These are phyloP conservation scores for Enteromius afrohamiltoni DNA, from an alignment of 2,797 vertebrate genomes.

Conservation along the genomic window DNA sequence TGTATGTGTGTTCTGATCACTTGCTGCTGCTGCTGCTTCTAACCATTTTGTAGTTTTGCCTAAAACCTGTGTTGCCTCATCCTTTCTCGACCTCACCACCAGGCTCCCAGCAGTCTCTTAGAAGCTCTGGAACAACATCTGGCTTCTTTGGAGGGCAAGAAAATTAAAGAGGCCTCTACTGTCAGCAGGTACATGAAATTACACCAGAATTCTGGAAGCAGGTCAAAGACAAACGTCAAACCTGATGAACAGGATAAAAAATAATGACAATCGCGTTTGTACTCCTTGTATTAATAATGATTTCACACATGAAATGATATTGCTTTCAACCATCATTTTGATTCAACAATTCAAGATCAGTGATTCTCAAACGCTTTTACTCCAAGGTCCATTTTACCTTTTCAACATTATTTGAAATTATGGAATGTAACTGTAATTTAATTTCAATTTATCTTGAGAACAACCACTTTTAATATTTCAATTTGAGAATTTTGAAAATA, in stretches of 20 bases:
- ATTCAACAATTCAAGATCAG: not conserved
- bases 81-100: conserved; percentile 45
- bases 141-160: conserved; percentile 93
- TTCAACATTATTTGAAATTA: not conserved
- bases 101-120: conserved; percentile 92
- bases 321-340: not conserved
- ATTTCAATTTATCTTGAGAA: not conserved
- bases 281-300: not conserved
- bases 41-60: conserved; percentile 35
- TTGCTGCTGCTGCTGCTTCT: conserved; percentile 40
- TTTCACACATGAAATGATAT: not conserved
- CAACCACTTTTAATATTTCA: too few species aligned
- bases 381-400: not conserved
- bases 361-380: not conserved
- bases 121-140: conserved; percentile 95
- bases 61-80: conserved; percentile 57
- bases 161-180: conserved; percentile 86
- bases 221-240: not conserved
- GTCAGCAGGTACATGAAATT: conserved; percentile 82
- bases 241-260: not conserved
- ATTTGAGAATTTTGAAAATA: not conserved
- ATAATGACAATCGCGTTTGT: not conserved
- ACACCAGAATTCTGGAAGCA: not conserved
- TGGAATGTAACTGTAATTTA: not conserved
- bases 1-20: conserved; percentile 29